Evolutionary conservation across 1,140 invertebrate genomes (phyloP).

Genomic region (Sinella curviseta): DNA sequence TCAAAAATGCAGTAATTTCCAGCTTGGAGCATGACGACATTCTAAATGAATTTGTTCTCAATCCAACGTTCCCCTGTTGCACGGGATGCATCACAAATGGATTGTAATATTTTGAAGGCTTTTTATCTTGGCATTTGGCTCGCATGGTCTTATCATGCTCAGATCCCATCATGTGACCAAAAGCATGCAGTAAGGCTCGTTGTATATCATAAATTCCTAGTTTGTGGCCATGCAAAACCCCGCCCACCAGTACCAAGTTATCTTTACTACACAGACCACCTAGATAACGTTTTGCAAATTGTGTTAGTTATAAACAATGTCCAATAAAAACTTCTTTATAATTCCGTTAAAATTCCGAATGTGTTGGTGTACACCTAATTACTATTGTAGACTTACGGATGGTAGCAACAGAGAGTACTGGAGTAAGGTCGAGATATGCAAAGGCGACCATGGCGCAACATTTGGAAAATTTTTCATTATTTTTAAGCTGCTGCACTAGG

Average conservation of each 20-base stretch:
- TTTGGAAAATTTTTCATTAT: background rate
- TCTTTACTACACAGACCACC: background rate
- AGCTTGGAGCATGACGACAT: background rate
- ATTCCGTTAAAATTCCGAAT: background rate
- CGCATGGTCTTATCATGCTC: background rate
- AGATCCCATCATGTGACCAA: background rate
- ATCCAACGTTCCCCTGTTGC: background rate
- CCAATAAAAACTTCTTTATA: background rate
- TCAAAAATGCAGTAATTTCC: background rate
- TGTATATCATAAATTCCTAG: background rate
- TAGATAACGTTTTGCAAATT: no score
- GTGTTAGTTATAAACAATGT: background rate
- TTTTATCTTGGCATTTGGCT: background rate
- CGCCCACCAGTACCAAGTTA: background rate
- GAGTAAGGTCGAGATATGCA: background rate
- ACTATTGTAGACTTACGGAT: no score
- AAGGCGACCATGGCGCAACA: background rate
- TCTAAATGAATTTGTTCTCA: background rate
- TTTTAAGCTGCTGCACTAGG: background rate
- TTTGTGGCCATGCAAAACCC: background rate
- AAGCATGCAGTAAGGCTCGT: background rate
- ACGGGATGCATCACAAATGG: background rate
- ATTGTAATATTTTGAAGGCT: background rate
- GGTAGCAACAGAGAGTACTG: background rate
- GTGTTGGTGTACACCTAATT: no score